A percentile compares a stretch with the other conserved stretches of the same genome.
phyloP scores from a whole-genome alignment of 2,113 vertebrate species.

The Rissa tridactyla region DNA sequence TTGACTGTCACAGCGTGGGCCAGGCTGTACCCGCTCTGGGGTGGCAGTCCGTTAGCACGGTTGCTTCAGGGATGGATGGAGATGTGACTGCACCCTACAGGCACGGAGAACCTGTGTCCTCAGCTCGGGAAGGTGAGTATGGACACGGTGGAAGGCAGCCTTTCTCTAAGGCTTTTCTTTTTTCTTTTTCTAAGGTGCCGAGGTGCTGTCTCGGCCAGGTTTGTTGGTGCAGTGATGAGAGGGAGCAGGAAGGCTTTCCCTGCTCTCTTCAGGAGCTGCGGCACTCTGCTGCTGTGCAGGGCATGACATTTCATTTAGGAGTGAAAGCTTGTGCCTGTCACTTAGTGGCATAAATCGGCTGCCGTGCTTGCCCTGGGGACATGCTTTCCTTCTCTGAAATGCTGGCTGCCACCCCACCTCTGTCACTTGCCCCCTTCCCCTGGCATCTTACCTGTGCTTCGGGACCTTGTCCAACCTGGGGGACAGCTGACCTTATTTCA shows the following conservation, averaged over 20 bases:
- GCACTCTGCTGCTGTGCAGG: background rate
- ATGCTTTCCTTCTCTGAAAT: background rate
- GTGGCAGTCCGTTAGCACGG: too few species aligned
- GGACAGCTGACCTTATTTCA: background rate
- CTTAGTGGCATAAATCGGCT: background rate
- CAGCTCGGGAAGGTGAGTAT: background rate
- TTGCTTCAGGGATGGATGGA: background rate
- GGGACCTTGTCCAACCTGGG: background rate
- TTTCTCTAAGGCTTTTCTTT: too few species aligned
- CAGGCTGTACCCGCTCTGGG: background rate
- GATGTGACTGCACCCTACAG: background rate
- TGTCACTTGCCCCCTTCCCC: background rate
- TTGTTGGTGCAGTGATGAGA: background rate
- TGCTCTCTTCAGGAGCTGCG: background rate
- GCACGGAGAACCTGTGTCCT: background rate
- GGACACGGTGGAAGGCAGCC: background rate
- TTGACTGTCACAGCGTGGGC: background rate
- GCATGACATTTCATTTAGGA: background rate
- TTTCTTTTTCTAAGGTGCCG: background rate
- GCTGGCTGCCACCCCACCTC: background rate
- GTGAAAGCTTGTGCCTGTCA: background rate
- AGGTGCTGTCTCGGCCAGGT: fast-evolving
- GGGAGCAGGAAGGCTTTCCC: background rate
- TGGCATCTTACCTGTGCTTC: background rate
- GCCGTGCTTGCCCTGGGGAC: background rate